phyloP scores from a whole-genome alignment of 2,888 invertebrate species.

The Herminia tarsipennalis region DNA sequence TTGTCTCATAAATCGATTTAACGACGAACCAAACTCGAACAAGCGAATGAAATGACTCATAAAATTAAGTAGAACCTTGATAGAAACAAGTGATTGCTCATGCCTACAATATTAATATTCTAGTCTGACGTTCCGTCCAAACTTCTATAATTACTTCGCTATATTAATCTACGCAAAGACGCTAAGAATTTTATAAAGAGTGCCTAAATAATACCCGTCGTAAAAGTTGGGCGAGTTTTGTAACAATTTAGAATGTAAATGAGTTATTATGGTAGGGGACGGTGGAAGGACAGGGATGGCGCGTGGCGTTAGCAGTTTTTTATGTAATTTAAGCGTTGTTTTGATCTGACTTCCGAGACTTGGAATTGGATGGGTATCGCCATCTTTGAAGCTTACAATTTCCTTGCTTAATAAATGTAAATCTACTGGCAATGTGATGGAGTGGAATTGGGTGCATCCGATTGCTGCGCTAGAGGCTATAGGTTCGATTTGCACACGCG shows the following conservation, averaged over 20 bases:
- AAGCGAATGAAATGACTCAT: slow-evolving; percentile 39
- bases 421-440: no score
- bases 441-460: not conserved
- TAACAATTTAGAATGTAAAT: slow-evolving; percentile 43
- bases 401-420: no score
- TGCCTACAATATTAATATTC: slow-evolving; percentile 46
- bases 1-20: slow-evolving; percentile 36
- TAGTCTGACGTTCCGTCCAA: slow-evolving; percentile 36
- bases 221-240: slow-evolving; percentile 25
- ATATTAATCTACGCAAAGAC: slow-evolving; percentile 43
- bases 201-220: slow-evolving; percentile 33
- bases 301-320: slow-evolving; percentile 16
- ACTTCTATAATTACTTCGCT: slow-evolving; percentile 46
- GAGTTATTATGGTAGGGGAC: slow-evolving; percentile 21
- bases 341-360: slow-evolving; percentile 2
- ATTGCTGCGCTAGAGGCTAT: not conserved
- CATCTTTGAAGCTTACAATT: not conserved
- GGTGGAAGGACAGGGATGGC: slow-evolving; percentile 10
- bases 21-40: slow-evolving; percentile 36
- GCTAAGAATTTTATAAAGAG: slow-evolving; percentile 44
- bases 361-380: not conserved
- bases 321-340: slow-evolving; percentile 12
- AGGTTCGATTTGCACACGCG: not conserved
- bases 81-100: slow-evolving; percentile 38
- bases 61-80: slow-evolving; percentile 39